Evolutionary conservation across 2,797 vertebrate species (phyloP), one percentile per base, ranked within the genome.

Genomic region (Loris lydekkerianus): DNA sequence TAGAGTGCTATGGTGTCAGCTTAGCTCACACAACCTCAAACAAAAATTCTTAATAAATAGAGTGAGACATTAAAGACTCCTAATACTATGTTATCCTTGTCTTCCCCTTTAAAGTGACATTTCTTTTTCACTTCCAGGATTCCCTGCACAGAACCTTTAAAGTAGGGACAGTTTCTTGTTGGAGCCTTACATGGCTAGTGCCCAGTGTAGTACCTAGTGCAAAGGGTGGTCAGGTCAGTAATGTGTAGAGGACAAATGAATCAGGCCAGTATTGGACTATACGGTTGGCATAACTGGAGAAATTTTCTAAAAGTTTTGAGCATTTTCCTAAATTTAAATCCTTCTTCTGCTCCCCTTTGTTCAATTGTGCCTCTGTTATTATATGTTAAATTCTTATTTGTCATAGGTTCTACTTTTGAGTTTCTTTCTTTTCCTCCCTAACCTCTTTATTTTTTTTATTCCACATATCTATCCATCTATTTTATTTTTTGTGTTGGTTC

Each of bases 141-240:
- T 77, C 46, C 90, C 18, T 43, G 86, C 86, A 60, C 13, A 95
- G 91, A 93, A 82, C 53, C 40, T 89, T 89, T 90, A 46, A 88
- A 92, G 43, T 46, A 70, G n/a, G 31, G 8, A 20, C 31, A 37
- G 76, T 75, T 34, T 78, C 56, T 90, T 65, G 27, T 80, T 92
- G 23, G 29, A 78, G 34, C 18, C 27, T 70, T 43, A 40, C 31
- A 9, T 78, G 34, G 77, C 43, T 31, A 31, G 63, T 61, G 58
- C 86, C n/a, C 70, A 40, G 15, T 3, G 0, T 69, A 53, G 20
- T 72, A 17, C 49, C 37, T 46, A 31, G 46, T 27, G 76, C 56
- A 77, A 23, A 69, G 49, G 49, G 14, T 53, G 15, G 49, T 53
- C 49, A 15, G 49, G 49, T 56, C 49, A 46, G 61, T 10, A 23